Evolutionary conservation across 2,113 vertebrate species (phyloP), one percentile per base, ranked within the genome.

Genomic region (Candoia aspera): DNA sequence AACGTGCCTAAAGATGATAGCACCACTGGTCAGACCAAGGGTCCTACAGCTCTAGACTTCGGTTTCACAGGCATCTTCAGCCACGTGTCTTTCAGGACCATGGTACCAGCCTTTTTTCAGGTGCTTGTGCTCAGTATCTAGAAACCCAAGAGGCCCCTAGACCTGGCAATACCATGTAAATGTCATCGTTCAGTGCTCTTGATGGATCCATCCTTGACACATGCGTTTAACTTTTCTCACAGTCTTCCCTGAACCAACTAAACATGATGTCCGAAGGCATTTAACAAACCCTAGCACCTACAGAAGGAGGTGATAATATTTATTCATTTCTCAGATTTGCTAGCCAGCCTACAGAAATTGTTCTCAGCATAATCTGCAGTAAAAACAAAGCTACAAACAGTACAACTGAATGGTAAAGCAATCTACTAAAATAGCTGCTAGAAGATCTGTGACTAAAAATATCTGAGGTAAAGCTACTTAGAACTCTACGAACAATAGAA

Each of bases 381-480:
- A 79, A 79, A 49, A 79, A 79, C 73, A 79, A 42, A 79, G 33
- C 17, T 21, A 19, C 0, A 1, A 17, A 37, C 33, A 37, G 17
- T 79, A 21, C 33, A 8, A 33, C 19, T 79, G 73, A 79, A 79
- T 79, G 73, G 73, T 42, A 17, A 42, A 79, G 73, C 73, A 79
- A 79, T 79, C 37, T 79, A 79, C 73, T 79, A 79, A 79, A 79
- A 79, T 79, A 79, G 73, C 73, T 79, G 73, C 73, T 79, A 37
- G 33, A 42, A 8, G 15, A 58, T 58, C 57, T 19, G 57, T 58
- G 57, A 58, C 57, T 58, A 58, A 58, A 49, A 21, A 58, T 58
- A 58, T 58, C 57, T 19, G 17, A 58, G 2, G 73, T 42, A 79
- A 79, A 42, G 73, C 17, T 79, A 33, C 33, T 79, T 79, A 79